A percentile compares a stretch with the other conserved stretches of the same genome.
These are phyloP conservation scores for Rhabdomys pumilio DNA, from an alignment of 2,797 vertebrate species.

Conservation along the genomic window DNA sequence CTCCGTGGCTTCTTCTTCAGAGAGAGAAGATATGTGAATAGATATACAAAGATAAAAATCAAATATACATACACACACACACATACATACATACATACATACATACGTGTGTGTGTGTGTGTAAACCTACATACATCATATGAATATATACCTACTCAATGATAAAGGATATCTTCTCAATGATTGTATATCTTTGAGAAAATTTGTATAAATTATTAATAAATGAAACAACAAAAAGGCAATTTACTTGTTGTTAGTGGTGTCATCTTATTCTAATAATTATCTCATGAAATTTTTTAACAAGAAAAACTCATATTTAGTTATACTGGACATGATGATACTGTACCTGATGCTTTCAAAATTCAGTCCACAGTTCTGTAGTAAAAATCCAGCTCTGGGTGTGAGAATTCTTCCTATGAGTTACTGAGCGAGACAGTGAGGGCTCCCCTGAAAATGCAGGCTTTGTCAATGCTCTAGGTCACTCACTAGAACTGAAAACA, in stretches of 20 bases:
- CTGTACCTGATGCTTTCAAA: neutral
- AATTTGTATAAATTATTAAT: neutral
- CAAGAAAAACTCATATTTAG: neutral
- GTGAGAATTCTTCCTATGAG: neutral
- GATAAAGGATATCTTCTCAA: neutral
- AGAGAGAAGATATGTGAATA: too few species aligned
- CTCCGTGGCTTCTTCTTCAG: too few species aligned
- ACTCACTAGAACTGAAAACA: neutral
- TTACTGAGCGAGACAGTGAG: neutral
- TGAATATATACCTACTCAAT: neutral
- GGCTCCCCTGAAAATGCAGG: too few species aligned
- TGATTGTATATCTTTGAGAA: neutral
- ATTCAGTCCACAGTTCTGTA: neutral
- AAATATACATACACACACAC: too few species aligned
- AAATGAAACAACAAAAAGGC: neutral
- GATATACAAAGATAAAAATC: neutral
- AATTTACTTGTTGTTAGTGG: neutral
- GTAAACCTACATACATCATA: neutral
- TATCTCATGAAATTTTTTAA: neutral
- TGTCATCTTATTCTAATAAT: neutral
- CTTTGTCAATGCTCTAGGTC: neutral
- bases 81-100: neutral
- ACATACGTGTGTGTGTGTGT: accelerated
- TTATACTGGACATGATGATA: too few species aligned
- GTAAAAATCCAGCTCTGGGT: neutral